A percentile compares a stretch with the other conserved stretches of the same genome.
These are phyloP conservation scores for Alligator sinensis DNA, from an alignment of 2,113 vertebrate genomes.

Conservation along the genomic window DNA sequence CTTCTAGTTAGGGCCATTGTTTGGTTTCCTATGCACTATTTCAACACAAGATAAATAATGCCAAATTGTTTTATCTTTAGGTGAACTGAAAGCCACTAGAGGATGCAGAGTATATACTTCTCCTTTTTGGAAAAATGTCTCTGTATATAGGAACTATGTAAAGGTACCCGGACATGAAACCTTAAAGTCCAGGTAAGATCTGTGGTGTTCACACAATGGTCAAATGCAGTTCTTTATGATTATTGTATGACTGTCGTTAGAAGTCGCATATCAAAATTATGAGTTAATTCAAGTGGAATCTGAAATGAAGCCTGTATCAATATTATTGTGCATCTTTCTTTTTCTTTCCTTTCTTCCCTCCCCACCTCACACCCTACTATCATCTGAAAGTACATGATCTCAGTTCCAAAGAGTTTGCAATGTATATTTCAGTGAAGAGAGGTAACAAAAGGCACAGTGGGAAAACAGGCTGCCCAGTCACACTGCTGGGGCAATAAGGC, in stretches of 20 bases:
- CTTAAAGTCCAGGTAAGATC: background rate
- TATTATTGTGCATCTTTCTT: background rate
- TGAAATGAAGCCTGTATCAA: background rate
- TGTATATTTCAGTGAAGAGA: background rate
- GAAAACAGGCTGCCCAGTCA: too few species aligned
- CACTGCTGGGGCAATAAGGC: too few species aligned
- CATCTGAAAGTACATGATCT: too few species aligned
- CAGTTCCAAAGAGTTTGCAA: background rate
- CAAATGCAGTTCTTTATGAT: background rate
- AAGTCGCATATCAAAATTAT: accelerated
- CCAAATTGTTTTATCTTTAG: background rate
- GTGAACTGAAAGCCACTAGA: background rate
- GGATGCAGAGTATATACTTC: background rate
- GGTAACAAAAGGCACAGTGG: background rate
- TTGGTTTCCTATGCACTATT: background rate
- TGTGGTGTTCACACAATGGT: background rate
- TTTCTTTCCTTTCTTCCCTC: background rate
- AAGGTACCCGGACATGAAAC: background rate
- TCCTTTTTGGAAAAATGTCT: background rate
- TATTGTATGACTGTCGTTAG: background rate
- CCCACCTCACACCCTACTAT: too few species aligned
- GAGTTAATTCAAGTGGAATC: background rate
- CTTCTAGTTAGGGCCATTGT: background rate
- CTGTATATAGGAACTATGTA: background rate
- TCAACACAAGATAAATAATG: background rate